Base-by-base conservation (phyloP, 92 coral and sea anemone genomes). In the Pocillopora meandrina region DNA sequence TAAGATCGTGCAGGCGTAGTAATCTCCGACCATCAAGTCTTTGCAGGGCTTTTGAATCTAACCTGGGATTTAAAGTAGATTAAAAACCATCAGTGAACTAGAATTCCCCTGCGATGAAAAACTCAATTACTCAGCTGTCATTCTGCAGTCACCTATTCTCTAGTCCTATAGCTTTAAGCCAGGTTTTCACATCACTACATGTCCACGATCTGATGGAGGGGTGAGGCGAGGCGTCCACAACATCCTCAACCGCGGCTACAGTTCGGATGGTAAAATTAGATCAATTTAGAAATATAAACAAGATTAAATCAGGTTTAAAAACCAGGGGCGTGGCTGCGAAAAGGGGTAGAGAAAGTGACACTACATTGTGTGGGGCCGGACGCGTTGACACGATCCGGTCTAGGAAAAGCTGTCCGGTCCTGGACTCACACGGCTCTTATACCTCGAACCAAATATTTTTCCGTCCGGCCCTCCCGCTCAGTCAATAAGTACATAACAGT, bases 151-250 rank as follows among this genome's bases (percentile, higher is more conserved):
- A 82, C 86, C 86, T 67, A 9, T 34, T 63, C 31, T 68, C 56
- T n/a, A 93, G 59, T 34, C 97, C 97, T 20, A 85, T 65, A 10
- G 75, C 82, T 23, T 61, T 78, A 75, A 93, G 83, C 97, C 97
- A 93, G 12, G 63, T 76, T 33, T 34, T 61, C 18, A 93, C 97
- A 64, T 93, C 95, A 63, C 65, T 71, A 60, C 62, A 47, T 10
- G 90, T 89, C 97, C 97, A 93, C 12, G 62, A 79, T 61, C 81
- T 75, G 79, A 93, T 91, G 56, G 88, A 90, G 42, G 82, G 65
- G 65, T 75, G 89, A 74, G 93, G 87, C 71, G 70, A 18, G 78
- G 87, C 90, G 65, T 72, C 92, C 7, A 77, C 72, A 5, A 85
- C 60, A 78, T 84, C 93, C 1, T 12, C 62, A 5, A 65, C 72